Percentiles rank a stretch among this genome's conserved stretches.
Conservation (phyloP, 2,888 invertebrate genomes). For the Anodontia alba region DNA sequence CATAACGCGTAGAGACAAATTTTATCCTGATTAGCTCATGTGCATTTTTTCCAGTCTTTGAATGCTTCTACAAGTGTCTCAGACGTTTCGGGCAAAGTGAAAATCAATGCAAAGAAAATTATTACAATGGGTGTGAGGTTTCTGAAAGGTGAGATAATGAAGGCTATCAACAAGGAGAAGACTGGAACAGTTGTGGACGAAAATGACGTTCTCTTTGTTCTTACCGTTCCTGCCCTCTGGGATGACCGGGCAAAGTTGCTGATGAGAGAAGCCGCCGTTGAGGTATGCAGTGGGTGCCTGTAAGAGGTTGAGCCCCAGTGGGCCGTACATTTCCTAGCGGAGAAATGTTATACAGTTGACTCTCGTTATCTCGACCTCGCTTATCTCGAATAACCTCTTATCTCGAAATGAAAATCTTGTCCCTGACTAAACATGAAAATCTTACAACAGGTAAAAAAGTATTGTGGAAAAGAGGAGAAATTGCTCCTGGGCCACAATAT, state of each 20-base stretch:
- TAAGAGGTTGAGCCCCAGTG: too few relatives aligned
- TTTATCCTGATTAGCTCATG: too few relatives aligned
- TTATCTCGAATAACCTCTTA: too few relatives aligned
- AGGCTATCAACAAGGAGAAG: constrained; percentile 40
- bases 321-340: too few relatives aligned
- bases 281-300: constrained; percentile 40
- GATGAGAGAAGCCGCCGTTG: constrained; percentile 38
- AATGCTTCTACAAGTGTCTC: neutral
- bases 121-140: constrained; percentile 42
- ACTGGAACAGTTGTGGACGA: constrained; percentile 30
- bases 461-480: too few relatives aligned
- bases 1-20: too few relatives aligned
- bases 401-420: too few relatives aligned
- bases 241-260: constrained; percentile 50
- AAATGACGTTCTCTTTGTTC: constrained; percentile 48
- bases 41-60: neutral
- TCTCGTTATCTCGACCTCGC: too few relatives aligned
- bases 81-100: constrained; percentile 7
- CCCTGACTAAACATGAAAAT: too few relatives aligned
- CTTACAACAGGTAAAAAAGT: too few relatives aligned
- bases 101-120: constrained; percentile 15
- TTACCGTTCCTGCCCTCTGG: constrained; percentile 49
- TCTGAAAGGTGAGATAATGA: constrained; percentile 52
- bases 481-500: too few relatives aligned
- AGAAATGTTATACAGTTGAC: too few relatives aligned